Base-by-base conservation (phyloP, 1,140 invertebrate species). In the Calephelis virginiensis region DNA sequence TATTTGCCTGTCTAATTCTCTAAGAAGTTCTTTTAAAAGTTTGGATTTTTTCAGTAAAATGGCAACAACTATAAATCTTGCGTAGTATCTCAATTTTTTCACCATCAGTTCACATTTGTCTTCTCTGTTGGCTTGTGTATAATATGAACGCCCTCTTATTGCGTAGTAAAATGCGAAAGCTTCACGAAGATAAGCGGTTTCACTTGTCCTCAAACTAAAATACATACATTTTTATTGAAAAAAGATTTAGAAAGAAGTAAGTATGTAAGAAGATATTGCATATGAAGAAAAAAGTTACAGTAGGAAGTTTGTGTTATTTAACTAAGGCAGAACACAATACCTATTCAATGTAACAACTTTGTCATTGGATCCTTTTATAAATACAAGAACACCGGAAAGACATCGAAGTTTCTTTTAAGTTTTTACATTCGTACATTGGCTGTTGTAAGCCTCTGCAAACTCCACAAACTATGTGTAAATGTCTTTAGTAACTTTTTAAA, bases 101-200 rank as follows among this genome's bases (percentile, higher is more conserved):
- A 99, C 97, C 97, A 99, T 98, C 68, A 99, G 90, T 86, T 99
- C 98, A 71, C 97, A 97, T 81, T 96, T 95, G 91, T 98, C 97
- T 88, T 99, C 98, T 87, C 98, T 98, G 64, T 95, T 95, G 0
- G 97, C 97, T 80, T 97, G 94, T 50, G 97, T 98, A 85, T 99
- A 99, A 86, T 99, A 99, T 5, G 96, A 97, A 78, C 98, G 92
- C 61, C 96, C 96, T 68, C 98, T 91, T 78, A 99, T 99, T 3
- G 98, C 98, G 38, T 97, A 96, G 92, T 99, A 99, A 91, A 99
- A 99, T 38, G 97, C 97, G 91, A 96, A 98, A 46, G 98, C 97
- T 92, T 99, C 98, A 85, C 97, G 97, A 70, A 99, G 92, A 90
- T 99, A 99, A 90, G 97, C 98, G 38, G 97, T 98, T 92, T 99